Evolutionary conservation across 1,140 invertebrate genomes (phyloP), one percentile per base, ranked within the genome.

Genomic region (Drosophila bifasciata): DNA sequence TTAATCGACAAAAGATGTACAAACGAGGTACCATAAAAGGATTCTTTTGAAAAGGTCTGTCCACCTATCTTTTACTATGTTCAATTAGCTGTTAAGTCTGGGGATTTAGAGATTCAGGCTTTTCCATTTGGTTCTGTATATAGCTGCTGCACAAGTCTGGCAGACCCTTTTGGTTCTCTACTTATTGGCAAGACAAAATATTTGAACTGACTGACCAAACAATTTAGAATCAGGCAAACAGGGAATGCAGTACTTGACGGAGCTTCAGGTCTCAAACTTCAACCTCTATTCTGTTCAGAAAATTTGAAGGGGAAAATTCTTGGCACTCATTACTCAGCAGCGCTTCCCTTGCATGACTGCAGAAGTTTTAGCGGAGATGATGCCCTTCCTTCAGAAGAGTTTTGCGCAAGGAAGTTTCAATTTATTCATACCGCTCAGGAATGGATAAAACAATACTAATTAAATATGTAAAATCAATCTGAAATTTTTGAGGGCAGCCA

Each of bases 381-480:
- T n/a, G 44, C 17, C 44, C 16, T 19, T 21, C 1, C 9, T 23
- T 1, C 5, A 3, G 4, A 17, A 28, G 15, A n/a, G 19, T 25
- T 17, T 32, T 4, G 4, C 9, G 9, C 4, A 3, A 32, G 28
- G 19, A 5, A 56, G 17, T 28, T 11, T 17, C 6, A 64, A 41
- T 41, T 56, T 72, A 50, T 43, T 51, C 51, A 51, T 51, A 49
- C 21, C 45, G 17, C n/a, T 23, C 58, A 50, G 7, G 15, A 51
- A 45, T 39, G 63, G 46, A 16, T 32, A 41, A 49, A 66, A 41
- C 61, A 58, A 66, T 57, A 11, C 32, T 36, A 45, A 45, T 3
- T 3, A 44, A 64, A 63, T 51, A 40, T 61, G 8, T 6, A 51
- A 23, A 52, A 61, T 51, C 52, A 73, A 52, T 73, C 51, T 63